Evolutionary conservation across 2,888 invertebrate species (phyloP).

Genomic region (Thereva unica): DNA sequence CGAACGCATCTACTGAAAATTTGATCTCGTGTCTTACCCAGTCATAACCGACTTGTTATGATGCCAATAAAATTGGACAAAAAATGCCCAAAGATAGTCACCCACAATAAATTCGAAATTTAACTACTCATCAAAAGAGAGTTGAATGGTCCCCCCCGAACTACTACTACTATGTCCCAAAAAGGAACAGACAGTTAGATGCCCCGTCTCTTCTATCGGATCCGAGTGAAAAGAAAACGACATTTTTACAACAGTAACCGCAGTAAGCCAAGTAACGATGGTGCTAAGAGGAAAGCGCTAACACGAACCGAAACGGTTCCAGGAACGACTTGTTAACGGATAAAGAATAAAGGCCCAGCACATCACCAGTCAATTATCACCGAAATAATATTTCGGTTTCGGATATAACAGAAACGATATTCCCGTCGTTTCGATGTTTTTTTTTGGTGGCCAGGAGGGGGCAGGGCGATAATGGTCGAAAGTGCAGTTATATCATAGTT

Average conservation of each 20-base stretch:
- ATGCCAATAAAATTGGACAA: no score
- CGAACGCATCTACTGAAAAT: no score
- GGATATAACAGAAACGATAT: background rate
- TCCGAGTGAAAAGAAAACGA: background rate
- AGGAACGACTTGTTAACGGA: constrained; percentile 21
- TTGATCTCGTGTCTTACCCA: background rate
- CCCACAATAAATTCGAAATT: constrained; percentile 22
- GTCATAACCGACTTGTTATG: background rate
- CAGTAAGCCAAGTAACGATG: no score
- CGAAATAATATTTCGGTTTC: constrained; percentile 5
- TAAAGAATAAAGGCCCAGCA: constrained; percentile 4
- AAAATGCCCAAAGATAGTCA: background rate
- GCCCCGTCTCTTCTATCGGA: no score
- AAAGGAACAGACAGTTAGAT: no score
- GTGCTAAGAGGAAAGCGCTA: constrained; percentile 4
- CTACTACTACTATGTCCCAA: background rate
- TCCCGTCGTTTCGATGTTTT: background rate
- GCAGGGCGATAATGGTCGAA: background rate
- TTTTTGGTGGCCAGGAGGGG: background rate
- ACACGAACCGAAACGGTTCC: constrained; percentile 12
- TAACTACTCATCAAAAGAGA: constrained; percentile 11
- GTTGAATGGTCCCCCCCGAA: background rate
- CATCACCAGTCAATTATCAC: constrained; percentile 6
- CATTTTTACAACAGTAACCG: constrained; percentile 13
- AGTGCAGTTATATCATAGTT: constrained; percentile 5